Percentiles rank a stretch among this genome's conserved stretches.
Evolutionary conservation across 2,797 vertebrate species (phyloP).

Genomic region (Cirrhinus mrigala): DNA sequence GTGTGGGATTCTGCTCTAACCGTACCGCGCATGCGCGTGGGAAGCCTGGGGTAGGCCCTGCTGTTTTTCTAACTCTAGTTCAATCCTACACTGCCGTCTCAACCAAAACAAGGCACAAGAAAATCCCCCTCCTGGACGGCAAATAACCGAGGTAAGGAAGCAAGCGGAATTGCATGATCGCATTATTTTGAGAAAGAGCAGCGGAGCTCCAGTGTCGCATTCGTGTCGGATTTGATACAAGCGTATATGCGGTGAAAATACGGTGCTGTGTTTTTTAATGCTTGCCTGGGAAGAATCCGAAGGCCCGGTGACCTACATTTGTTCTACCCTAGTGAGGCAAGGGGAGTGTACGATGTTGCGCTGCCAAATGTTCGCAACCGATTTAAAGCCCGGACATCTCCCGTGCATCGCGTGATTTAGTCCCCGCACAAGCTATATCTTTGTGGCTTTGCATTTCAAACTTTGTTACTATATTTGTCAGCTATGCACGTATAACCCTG

Average conservation of each 20-base stretch:
- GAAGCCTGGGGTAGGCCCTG: conserved; percentile 66
- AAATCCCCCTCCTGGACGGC: conserved; percentile 66
- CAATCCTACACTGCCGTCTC: conserved; percentile 71
- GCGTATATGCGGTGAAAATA: conserved; percentile 22
- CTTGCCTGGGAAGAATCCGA: conserved; percentile 61
- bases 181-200: background rate
- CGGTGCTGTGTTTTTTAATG: conserved; percentile 51
- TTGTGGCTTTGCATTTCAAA: conserved; percentile 36
- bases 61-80: conserved; percentile 71
- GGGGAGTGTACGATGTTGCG: conserved; percentile 55
- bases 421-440: background rate
- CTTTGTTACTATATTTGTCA: conserved; percentile 57
- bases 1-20: conserved; percentile 49
- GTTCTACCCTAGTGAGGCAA: conserved; percentile 52
- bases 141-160: conserved; percentile 67
- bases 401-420: conserved; percentile 22
- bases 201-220: background rate
- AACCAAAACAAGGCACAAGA: conserved; percentile 72
- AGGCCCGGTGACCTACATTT: conserved; percentile 72
- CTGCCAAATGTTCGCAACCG: conserved; percentile 50
- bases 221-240: conserved; percentile 1
- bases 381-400: conserved; percentile 46
- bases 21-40: conserved; percentile 60
- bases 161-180: conserved; percentile 4
- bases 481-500: conserved; percentile 19